These are phyloP conservation scores for Barbus barbus DNA, from an alignment of 2,113 vertebrate genomes.

Conservation along the genomic window DNA sequence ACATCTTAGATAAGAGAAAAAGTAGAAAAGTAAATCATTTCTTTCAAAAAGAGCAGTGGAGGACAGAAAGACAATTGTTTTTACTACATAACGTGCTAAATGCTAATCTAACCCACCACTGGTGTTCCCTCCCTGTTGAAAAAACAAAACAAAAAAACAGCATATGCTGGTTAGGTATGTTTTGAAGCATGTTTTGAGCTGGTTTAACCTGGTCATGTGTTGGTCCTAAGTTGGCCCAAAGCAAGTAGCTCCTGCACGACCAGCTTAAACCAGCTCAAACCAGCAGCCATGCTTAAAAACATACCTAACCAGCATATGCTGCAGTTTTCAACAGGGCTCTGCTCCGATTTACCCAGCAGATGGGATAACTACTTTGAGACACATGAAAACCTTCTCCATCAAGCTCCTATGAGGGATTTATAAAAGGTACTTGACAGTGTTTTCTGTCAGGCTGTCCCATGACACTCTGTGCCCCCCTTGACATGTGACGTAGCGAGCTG, in stretches of 20 bases:
- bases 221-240: too few relatives aligned
- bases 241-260: too few relatives aligned
- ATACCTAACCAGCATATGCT: too few relatives aligned
- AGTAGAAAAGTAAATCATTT: background rate
- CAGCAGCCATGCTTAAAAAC: too few relatives aligned
- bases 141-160: too few relatives aligned
- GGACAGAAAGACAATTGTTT: background rate
- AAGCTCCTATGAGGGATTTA: constrained; percentile 26
- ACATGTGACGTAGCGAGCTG: background rate
- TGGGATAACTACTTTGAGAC: background rate
- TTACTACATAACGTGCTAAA: constrained; percentile 19
- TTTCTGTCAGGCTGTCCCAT: constrained; percentile 26
- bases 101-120: constrained; percentile 1
- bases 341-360: background rate
- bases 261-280: too few relatives aligned
- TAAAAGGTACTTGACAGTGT: constrained; percentile 12
- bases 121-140: background rate
- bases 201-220: too few relatives aligned
- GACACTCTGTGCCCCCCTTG: background rate
- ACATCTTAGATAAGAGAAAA: background rate
- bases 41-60: background rate
- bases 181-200: too few relatives aligned
- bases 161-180: too few relatives aligned
- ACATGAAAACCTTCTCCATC: constrained; percentile 26
- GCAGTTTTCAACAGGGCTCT: too few relatives aligned